Evolutionary conservation across 2,888 invertebrate species (phyloP), one percentile per base, ranked within the genome.

Genomic region (Acanthosepion esculentum): DNA sequence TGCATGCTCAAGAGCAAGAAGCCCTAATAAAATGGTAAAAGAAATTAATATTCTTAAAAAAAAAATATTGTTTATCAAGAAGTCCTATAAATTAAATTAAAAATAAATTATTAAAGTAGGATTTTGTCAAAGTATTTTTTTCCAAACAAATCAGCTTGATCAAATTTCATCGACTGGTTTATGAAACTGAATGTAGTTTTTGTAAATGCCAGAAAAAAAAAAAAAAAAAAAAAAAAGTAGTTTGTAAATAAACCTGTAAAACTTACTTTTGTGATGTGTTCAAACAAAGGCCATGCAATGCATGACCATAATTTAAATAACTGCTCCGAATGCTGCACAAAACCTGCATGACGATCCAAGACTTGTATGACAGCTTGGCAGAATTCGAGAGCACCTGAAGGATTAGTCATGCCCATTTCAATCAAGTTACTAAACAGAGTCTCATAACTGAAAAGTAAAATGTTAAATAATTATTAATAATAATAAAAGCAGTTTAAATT

Each of bases 241-340:
- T n/a, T n/a, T n/a, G n/a, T n/a, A 41, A 41, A 41, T 1, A 41
- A 41, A 0, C 41, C 41, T 41, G 78, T 78, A 78, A 78, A 78
- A 94, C 94, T 92, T 95, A 97, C 97, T 96, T 96, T 96, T 48
- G 94, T 95, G 29, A 97, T 96, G 94, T 96, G 96, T 20, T 96
- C 96, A 50, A 95, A 95, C 15, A 97, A 95, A 1, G 96, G 96
- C 92, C 96, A 95, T 23, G 96, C 96, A 29, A 97, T 93, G 15
- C 95, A 94, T 94, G 96, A 96, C 97, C 97, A 97, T 94, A 97
- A 94, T 78, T 96, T 95, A 96, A 96, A 96, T 29, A 97, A 53
- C 20, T 95, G 94, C 91, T 97, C 97, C 15, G 95, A 64, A 91
- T 95, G 95, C 50, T 96, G 95, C 0, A 96, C 94, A 94, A 95